Evolutionary conservation across 2,113 vertebrate genomes (phyloP).

Genomic region (Cinclus mexicanus): DNA sequence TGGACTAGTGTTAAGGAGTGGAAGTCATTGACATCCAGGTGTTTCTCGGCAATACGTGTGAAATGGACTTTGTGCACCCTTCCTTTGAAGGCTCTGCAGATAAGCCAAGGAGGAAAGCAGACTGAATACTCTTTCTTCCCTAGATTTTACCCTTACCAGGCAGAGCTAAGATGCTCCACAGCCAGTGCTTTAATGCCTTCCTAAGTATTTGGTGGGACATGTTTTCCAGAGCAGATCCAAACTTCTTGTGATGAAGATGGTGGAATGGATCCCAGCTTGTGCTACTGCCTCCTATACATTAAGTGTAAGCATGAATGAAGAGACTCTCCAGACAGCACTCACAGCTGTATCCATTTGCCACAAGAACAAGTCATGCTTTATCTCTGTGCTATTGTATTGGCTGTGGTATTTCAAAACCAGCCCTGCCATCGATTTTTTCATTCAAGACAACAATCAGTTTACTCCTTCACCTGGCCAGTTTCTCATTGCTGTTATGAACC

Average conservation of each 20-base stretch:
- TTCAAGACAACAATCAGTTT: neutral
- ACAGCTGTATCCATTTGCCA: neutral
- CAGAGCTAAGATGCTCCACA: neutral
- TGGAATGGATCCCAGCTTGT: neutral
- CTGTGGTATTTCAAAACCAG: neutral
- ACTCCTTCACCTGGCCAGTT: neutral
- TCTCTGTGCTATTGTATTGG: neutral
- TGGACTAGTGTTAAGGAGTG: neutral
- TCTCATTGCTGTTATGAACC: neutral
- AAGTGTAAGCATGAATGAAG: neutral
- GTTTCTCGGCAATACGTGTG: neutral
- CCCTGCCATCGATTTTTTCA: neutral
- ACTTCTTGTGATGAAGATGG: neutral
- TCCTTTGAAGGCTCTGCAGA: neutral
- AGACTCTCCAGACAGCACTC: neutral
- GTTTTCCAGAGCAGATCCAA: neutral
- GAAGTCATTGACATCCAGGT: neutral
- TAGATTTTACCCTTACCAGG: neutral
- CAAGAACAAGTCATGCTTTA: neutral
- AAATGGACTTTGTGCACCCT: neutral
- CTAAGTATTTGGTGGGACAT: neutral
- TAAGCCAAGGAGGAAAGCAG: neutral
- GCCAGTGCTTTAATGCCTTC: neutral
- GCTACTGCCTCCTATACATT: neutral
- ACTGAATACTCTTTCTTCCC: neutral